phyloP scores from a whole-genome alignment of 1,140 invertebrate species.

The Drosophila fuyamai region DNA sequence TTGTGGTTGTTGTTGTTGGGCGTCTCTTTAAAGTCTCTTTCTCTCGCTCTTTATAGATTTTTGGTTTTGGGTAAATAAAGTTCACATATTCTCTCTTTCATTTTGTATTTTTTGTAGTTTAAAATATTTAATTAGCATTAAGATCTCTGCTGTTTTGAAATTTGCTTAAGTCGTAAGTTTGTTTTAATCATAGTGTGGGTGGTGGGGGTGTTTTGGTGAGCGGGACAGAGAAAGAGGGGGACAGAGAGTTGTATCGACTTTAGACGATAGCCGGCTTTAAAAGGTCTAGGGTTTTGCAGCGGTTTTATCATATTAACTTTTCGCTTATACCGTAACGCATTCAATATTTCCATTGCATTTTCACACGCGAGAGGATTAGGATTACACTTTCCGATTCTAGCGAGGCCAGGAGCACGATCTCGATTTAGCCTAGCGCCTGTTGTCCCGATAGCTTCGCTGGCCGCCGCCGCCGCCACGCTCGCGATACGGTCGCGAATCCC shows the following conservation, averaged over 20 bases:
- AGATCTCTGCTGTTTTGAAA: slow-evolving; percentile 58
- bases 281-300: slow-evolving; percentile 18
- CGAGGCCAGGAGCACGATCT: slow-evolving; percentile 16
- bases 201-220: slow-evolving; percentile 23
- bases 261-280: slow-evolving; percentile 36
- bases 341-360: slow-evolving; percentile 39
- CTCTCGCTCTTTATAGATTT: slow-evolving; percentile 19
- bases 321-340: slow-evolving; percentile 40
- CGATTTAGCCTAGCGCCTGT: slow-evolving; percentile 57
- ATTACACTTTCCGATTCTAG: slow-evolving; percentile 68
- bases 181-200: slow-evolving; percentile 62
- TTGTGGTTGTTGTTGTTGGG: slow-evolving; percentile 54
- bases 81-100: slow-evolving; percentile 75
- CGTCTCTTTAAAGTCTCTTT: slow-evolving; percentile 62
- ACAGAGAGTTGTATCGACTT: slow-evolving; percentile 67
- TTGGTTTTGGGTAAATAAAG: slow-evolving; percentile 63
- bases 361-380: slow-evolving; percentile 53
- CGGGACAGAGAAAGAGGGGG: slow-evolving; percentile 42
- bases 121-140: slow-evolving; percentile 70
- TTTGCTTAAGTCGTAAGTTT: slow-evolving; percentile 79
- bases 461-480: slow-evolving; percentile 60
- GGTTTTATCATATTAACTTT: slow-evolving; percentile 25
- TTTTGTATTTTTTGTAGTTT: slow-evolving; percentile 65
- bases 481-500: slow-evolving; percentile 70
- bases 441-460: slow-evolving; percentile 76